Evolutionary conservation across 1,140 invertebrate genomes (phyloP).

Genomic region (Chironomus tepperi): DNA sequence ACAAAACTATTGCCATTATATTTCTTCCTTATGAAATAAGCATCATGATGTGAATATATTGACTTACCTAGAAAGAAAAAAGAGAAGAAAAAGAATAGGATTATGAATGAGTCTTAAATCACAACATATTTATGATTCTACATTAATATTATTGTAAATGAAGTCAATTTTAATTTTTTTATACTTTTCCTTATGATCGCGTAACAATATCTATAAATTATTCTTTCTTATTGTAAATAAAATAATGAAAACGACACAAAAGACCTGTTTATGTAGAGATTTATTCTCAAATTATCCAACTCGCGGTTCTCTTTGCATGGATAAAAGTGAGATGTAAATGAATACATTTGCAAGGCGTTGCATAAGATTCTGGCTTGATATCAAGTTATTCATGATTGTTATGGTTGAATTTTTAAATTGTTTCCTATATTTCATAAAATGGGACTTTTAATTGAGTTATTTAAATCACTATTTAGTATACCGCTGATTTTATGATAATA

Average conservation of each 20-base stretch:
- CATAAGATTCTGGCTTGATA: no score
- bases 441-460: no score
- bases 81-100: neutral
- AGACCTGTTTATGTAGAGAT: no score
- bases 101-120: slow-evolving; percentile 5
- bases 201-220: slow-evolving; percentile 15
- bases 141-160: neutral
- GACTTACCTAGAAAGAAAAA: slow-evolving; percentile 2
- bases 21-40: neutral
- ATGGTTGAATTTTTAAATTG: no score
- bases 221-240: slow-evolving; percentile 1
- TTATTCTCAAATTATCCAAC: no score
- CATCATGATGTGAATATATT: neutral
- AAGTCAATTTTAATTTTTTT: slow-evolving; percentile 5
- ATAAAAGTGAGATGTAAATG: no score
- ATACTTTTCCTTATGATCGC: neutral
- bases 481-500: no score
- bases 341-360: no score
- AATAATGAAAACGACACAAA: neutral
- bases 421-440: no score
- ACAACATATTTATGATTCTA: neutral
- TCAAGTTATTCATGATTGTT: no score
- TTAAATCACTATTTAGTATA: no score
- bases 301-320: no score
- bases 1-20: neutral